A percentile compares a stretch with the other conserved stretches of the same genome.
Conservation (phyloP, 2,113 vertebrate genomes). For the Halcyon malimbica region DNA sequence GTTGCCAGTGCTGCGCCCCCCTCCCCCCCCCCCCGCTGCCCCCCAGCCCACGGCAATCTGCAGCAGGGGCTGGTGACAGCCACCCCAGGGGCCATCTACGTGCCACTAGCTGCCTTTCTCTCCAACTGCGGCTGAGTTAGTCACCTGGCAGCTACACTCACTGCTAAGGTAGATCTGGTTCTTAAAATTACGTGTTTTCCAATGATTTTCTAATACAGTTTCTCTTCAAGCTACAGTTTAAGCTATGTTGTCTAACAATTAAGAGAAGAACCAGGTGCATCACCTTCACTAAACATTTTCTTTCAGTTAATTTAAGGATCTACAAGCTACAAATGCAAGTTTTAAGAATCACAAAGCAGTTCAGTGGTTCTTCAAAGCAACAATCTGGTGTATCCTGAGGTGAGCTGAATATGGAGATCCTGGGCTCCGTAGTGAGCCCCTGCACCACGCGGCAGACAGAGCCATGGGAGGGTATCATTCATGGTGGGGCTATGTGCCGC, state of each 20-base stretch:
- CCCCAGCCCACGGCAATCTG: rapidly evolving
- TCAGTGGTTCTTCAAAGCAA: neutral
- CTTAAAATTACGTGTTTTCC: neutral
- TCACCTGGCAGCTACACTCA: neutral
- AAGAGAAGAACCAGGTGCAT: neutral
- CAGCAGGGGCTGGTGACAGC: neutral
- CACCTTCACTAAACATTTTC: neutral
- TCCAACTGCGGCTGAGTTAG: neutral
- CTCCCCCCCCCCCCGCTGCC: neutral
- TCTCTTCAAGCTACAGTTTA: neutral
- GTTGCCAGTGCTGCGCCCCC: no score
- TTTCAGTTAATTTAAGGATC: neutral
- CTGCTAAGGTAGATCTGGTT: neutral
- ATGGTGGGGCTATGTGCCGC: rapidly evolving
- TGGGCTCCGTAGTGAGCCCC: neutral
- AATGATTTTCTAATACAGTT: neutral
- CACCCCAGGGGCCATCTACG: rapidly evolving
- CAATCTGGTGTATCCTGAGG: neutral
- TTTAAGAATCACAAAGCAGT: neutral
- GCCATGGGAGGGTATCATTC: neutral
- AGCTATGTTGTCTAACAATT: rapidly evolving
- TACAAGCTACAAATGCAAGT: neutral
- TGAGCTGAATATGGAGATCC: neutral
- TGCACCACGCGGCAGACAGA: rapidly evolving
- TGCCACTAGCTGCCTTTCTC: neutral